A percentile compares a stretch with the other conserved stretches of the same genome.
Conservation (phyloP, 2,113 vertebrate genomes). For the Thomomys bottae region DNA sequence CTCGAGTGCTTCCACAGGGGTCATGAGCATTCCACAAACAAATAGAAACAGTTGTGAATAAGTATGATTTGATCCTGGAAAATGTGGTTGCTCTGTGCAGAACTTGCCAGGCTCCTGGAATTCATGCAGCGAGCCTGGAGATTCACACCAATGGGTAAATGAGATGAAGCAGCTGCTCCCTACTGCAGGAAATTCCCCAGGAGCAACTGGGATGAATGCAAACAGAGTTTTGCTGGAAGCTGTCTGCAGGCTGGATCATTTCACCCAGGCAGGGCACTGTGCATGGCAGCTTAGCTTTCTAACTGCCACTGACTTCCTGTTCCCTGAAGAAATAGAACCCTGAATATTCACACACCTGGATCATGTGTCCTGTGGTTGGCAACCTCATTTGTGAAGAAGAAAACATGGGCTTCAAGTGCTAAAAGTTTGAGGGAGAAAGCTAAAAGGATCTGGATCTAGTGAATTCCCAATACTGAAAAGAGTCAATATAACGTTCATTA, state of each 20-base stretch:
- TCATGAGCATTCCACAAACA: background rate
- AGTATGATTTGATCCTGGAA: background rate
- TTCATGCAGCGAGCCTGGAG: background rate
- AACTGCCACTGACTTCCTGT: background rate
- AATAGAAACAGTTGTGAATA: background rate
- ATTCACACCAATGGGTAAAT: background rate
- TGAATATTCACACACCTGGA: background rate
- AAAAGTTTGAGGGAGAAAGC: background rate
- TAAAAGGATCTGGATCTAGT: background rate
- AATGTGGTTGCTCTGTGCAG: background rate
- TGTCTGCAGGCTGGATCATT: background rate
- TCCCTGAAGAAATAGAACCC: background rate
- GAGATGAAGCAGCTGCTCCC: constrained; percentile 52
- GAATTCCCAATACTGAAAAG: background rate
- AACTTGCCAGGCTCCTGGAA: background rate
- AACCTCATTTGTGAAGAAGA: background rate
- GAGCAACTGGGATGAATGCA: background rate
- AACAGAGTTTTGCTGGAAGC: constrained; percentile 17
- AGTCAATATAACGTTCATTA: background rate
- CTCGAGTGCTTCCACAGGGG: background rate
- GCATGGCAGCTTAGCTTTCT: background rate
- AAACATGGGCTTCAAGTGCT: background rate
- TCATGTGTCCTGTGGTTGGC: background rate
- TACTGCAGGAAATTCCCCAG: constrained; percentile 39
- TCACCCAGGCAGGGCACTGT: background rate